Percentiles rank a stretch among this genome's conserved stretches.
Evolutionary conservation across 1,140 invertebrate genomes (phyloP).

Genomic region (Bombyx mori): ASM3026992v2 NC_085127.1:2605501-2606000

Average conservation of each 20-base stretch:
- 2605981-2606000: conserved; percentile 42
- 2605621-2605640: conserved; percentile 41
- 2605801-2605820: conserved; percentile 14
- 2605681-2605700: conserved; percentile 1
- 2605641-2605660: conserved; percentile 12
- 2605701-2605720: conserved; percentile 2
- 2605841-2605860: conserved; percentile 23
- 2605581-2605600: conserved; percentile 30
- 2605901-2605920: conserved; percentile 21
- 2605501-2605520: conserved; percentile 14
- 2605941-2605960: conserved; percentile 13
- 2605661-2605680: conserved; percentile 4
- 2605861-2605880: conserved; percentile 24
- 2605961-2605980: conserved; percentile 29
- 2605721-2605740: not conserved
- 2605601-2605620: conserved; percentile 19
- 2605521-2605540: conserved; percentile 35
- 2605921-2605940: conserved; percentile 1
- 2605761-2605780: not conserved
- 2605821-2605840: conserved; percentile 25
- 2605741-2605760: conserved; percentile 3
- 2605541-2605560: conserved; percentile 29
- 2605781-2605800: conserved; percentile 1
- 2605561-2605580: conserved; percentile 34
- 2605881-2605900: conserved; percentile 22